Base-by-base conservation (phyloP, 2,888 invertebrate species). In the Drosophila nigritarsus region DNA sequence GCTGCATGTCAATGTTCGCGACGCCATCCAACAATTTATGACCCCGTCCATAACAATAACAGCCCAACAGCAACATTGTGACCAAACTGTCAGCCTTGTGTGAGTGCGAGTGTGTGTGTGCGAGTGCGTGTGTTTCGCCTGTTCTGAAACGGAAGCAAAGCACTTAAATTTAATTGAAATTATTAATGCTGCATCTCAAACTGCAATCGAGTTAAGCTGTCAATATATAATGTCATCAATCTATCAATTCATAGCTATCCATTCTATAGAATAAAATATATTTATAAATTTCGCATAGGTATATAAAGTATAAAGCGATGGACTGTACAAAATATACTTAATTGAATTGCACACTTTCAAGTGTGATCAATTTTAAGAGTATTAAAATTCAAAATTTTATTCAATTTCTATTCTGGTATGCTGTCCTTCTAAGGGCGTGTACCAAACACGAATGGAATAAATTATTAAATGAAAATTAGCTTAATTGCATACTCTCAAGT, bases 1-100 rank as follows among this genome's bases (percentile, higher is more conserved):
- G 72, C 65, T 80, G 76, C 80, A 80, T 83, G 88, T 69, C 86
- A 75, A 75, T 83, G 69, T 81, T 38, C 65, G 69, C 75, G 59
- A 53, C 60, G 64, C 58, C 18, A 32, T 64, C 29, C 42, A 50
- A 13, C 45, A 73, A 89, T 82, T 89, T 87, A 84, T 84, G 85
- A 66, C 70, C 51, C 72, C 51, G 53, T 48, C 40, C 24, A 61
- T 75, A 68, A 66, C 56, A 73, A 62, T 24, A 68, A 49, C 54
- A 68, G 56, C 8, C 18, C 60, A 72, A 53, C 50, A 61, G 36
- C 53, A 55, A 71, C 65, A 61, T 62, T 83, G 67, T 77, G 53
- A 34, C 50, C 71, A 72, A 81, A 80, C 40, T 80, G 77, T 88
- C 69, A 64, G 32, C 40, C 18, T 6, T 54, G n/a, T 34, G 7